phyloP scores from a whole-genome alignment of 2,888 invertebrate genomes.

The Ischnus inquisitorius region DNA sequence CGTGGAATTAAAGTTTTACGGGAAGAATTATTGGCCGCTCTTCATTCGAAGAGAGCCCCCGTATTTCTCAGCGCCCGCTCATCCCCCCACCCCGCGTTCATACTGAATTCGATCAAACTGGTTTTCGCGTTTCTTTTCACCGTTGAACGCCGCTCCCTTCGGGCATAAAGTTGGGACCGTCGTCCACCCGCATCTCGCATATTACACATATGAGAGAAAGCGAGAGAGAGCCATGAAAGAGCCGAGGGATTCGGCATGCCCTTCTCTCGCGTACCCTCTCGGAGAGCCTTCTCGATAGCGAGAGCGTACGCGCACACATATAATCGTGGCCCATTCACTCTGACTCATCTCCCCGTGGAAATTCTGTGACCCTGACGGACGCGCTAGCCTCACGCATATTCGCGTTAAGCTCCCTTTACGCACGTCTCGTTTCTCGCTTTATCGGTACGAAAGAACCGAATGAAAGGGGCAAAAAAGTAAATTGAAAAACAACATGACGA shows the following conservation, averaged over 20 bases:
- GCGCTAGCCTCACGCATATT: conserved; percentile 29
- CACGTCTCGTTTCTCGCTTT: conserved; percentile 31
- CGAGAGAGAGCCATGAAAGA: conserved; percentile 61
- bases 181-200: conserved; percentile 69
- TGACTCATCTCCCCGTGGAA: conserved; percentile 66
- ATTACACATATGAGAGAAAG: conserved; percentile 31
- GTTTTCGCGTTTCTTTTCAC: conserved; percentile 76
- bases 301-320: conserved; percentile 21
- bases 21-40: conserved; percentile 8
- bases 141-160: conserved; percentile 20
- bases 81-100: conserved; percentile 67
- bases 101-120: conserved; percentile 80
- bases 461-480: conserved; percentile 34
- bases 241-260: conserved; percentile 71
- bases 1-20: background rate
- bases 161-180: conserved; percentile 4
- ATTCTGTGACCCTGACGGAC: conserved; percentile 48
- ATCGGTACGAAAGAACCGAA: conserved; percentile 17
- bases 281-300: conserved; percentile 15
- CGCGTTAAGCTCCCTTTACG: conserved; percentile 30
- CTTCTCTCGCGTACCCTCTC: conserved; percentile 66
- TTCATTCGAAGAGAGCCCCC: conserved; percentile 17
- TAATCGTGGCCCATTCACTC: conserved; percentile 34
- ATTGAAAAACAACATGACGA: conserved; percentile 54
- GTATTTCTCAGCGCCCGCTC: conserved; percentile 21